Evolutionary conservation across 2,888 invertebrate genomes (phyloP).

Genomic region (Keiferia lycopersicella): DNA sequence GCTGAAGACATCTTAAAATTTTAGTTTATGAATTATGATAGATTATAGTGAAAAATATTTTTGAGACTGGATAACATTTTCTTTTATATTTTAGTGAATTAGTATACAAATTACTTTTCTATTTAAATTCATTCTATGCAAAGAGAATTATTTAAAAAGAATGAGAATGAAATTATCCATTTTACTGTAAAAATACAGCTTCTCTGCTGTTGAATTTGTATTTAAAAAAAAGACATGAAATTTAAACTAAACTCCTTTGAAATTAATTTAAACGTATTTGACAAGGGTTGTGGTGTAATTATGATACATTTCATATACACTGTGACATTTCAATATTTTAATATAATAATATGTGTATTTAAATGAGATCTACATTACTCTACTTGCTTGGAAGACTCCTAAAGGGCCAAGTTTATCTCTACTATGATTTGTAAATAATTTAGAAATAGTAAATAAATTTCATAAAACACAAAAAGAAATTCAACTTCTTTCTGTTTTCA

Average conservation of each 20-base stretch:
- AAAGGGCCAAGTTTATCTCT: conserved; percentile 34
- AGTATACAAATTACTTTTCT: conserved; percentile 4
- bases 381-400: conserved; percentile 65
- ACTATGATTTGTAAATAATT: conserved; percentile 13
- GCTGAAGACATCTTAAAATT: not conserved
- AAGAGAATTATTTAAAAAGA: not conserved
- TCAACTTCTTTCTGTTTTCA: conserved; percentile 6
- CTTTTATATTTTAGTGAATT: not conserved
- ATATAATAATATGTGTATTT: conserved; percentile 24
- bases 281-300: not conserved
- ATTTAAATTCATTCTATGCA: not conserved
- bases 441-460: conserved; percentile 14
- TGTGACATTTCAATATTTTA: conserved; percentile 28
- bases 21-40: not conserved
- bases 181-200: not conserved
- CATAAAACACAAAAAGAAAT: conserved; percentile 2
- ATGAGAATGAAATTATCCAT: not conserved
- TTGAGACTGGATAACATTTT: not conserved
- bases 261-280: no score
- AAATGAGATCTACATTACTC: conserved; percentile 62
- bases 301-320: not conserved
- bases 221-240: no score
- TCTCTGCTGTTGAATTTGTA: no score
- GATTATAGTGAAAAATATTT: not conserved
- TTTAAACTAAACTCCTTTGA: no score